Evolutionary conservation across 2,888 invertebrate species (phyloP), one percentile per base, ranked within the genome.

Genomic region (Scaptodrosophila latifasciaeformis): DNA sequence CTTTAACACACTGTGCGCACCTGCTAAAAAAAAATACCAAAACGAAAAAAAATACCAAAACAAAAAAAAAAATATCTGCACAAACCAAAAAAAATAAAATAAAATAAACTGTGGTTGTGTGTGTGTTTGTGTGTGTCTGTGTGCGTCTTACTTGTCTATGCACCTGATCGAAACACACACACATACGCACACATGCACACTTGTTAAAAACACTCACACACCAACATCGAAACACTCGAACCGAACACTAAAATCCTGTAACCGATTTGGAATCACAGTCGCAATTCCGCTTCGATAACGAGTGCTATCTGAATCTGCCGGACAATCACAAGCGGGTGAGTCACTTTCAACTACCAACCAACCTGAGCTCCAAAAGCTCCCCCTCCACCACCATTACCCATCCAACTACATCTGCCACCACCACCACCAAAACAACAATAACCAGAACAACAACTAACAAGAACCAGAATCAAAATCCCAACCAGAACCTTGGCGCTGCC

Each of bases 231-330:
- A 12, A 35, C 24, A 19, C 18, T 12, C 24, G 18, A 30, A 13
- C 29, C n/a, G n/a, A n/a, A 24, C 24, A 30, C n/a, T 7, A 55
- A 9, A 27, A 6, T 27, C 5, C 27, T 27, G 27, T n/a, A 37
- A n/a, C n/a, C n/a, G n/a, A n/a, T n/a, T n/a, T n/a, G n/a, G n/a
- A n/a, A n/a, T n/a, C 21, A 84, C 92, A 99, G 97, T 97, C 97
- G 90, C 98, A 99, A 89, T 99, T 99, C 90, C 94, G 98, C 87
- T 99, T 99, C 90, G 99, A 99, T 91, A 98, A 97, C 90, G 99
- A 99, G 91, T 97, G 96, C 90, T 95, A 96, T 90, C 91, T 96
- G 89, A 96, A 94, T 89, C 92, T 98, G 86, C 96, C 96, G 88
- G 98, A 98, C 90, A 96, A 96, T 90, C 96, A 97, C 90, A 96